These are phyloP conservation scores for Bombus difficillimus DNA, from an alignment of 1,140 invertebrate genomes.

Conservation along the genomic window DNA sequence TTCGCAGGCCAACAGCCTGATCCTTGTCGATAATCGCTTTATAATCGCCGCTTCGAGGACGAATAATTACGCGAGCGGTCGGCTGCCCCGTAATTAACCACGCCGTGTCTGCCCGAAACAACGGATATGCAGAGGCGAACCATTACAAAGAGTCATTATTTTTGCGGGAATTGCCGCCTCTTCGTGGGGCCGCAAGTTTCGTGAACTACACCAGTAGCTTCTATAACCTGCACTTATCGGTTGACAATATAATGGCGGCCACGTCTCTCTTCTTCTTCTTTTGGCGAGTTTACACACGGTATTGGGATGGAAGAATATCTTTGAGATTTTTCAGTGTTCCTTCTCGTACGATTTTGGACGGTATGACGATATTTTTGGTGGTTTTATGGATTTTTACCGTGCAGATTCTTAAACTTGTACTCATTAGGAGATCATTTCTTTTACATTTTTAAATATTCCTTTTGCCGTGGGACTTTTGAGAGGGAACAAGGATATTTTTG, in stretches of 20 bases:
- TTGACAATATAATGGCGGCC: conserved; percentile 43
- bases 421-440: too few relatives aligned
- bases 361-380: too few relatives aligned
- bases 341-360: too few relatives aligned
- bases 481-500: background rate
- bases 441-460: too few relatives aligned
- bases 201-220: conserved; percentile 12
- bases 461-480: too few relatives aligned
- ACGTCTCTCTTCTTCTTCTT: background rate
- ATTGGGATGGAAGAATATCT: background rate
- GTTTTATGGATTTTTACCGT: too few relatives aligned
- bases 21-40: conserved; percentile 72
- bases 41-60: conserved; percentile 71
- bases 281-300: background rate
- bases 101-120: conserved; percentile 56
- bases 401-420: too few relatives aligned
- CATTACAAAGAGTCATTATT: conserved; percentile 56
- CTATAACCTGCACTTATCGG: conserved; percentile 48
- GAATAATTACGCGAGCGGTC: conserved; percentile 70
- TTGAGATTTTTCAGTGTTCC: background rate
- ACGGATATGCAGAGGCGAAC: conserved; percentile 50
- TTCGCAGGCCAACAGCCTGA: conserved; percentile 40
- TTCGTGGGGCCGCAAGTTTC: background rate
- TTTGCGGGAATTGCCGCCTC: conserved; percentile 17
- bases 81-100: conserved; percentile 58